Conservation (phyloP, 2,888 invertebrate genomes). For the Cheilosia pagana region DNA sequence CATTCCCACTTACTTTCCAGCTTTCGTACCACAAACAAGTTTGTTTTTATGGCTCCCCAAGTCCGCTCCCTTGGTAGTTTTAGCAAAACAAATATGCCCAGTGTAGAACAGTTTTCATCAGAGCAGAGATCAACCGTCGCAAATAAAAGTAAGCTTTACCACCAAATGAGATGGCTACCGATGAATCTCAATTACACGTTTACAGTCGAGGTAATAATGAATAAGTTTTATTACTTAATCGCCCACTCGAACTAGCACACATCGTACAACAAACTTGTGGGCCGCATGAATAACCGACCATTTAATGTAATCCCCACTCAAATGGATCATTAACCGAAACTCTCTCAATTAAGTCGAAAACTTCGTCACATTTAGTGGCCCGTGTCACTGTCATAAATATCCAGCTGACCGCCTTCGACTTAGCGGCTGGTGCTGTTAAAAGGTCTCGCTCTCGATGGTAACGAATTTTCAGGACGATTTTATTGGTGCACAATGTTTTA, state of each 20-base stretch:
- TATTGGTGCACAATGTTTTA: constrained; percentile 51
- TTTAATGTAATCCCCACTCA: constrained; percentile 68
- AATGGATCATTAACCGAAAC: constrained; percentile 71
- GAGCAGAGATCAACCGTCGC: background rate
- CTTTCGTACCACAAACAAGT: too few relatives aligned
- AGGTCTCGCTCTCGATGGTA: background rate
- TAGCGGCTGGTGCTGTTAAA: background rate
- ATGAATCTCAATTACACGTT: constrained; percentile 13
- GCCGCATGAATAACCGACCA: constrained; percentile 46
- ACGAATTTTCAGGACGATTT: constrained; percentile 32
- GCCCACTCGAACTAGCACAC: constrained; percentile 28
- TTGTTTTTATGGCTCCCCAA: too few relatives aligned
- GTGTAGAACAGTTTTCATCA: background rate
- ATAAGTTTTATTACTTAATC: constrained; percentile 59
- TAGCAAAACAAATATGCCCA: background rate
- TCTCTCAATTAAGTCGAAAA: constrained; percentile 68
- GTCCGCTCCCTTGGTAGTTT: too few relatives aligned
- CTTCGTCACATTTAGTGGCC: constrained; percentile 49
- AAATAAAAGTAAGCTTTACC: constrained; percentile 24
- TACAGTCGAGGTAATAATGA: constrained; percentile 19
- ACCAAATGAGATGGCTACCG: constrained; percentile 11
- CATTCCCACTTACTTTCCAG: too few relatives aligned
- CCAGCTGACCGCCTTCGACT: constrained; percentile 52
- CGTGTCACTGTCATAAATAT: constrained; percentile 56
- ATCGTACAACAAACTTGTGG: background rate